Base-by-base conservation (phyloP, 2,113 vertebrate species). In the Accipiter cooperii region DNA sequence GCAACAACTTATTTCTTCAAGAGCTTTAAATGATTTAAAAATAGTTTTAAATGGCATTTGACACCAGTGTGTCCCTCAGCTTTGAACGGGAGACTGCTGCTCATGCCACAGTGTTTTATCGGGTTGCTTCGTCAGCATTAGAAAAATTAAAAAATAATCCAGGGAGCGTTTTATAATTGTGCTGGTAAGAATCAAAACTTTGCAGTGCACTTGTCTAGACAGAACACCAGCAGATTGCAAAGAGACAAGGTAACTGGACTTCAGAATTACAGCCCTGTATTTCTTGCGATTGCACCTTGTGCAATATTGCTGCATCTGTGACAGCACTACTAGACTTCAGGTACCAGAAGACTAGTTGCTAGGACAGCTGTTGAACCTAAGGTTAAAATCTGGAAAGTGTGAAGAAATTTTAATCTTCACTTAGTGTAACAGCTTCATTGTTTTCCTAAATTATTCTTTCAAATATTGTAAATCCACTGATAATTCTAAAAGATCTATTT, bases 21-120 rank as follows among this genome's bases (percentile, higher is more conserved):
- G 60, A 44, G 33, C 21, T 46, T 83, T 29, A 46, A 40, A 31
- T 20, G 5, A n/a, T 55, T 20, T 61, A 4, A 12, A 52, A 46
- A 4, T 49, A 6, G 17, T 47, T 63, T 77, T 31, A 15, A 6
- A 3, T 2, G 29, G 17, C 9, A 20, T 31, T 51, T 46, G 61
- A 6, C 52, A 12, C 31, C 14, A 5, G 7, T 21, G 20, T 17
- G 12, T 57, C 33, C 29, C 42, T 58, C 51, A 8, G 33, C 24
- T 58, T 42, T n/a, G 42, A 29, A 31, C 0, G 1, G 1, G 16
- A 31, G 31, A 11, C 31, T 15, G 60, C 13, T 0, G 17, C 49
- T 71, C 6, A 0, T 17, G 36, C 34, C 12, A 4, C 6, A 2
- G 9, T 11, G 11, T 38, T 70, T 12, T 28, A 22, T 44, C 33